phyloP scores from a whole-genome alignment of 2,113 vertebrate genomes.

The Panthera uncia region DNA sequence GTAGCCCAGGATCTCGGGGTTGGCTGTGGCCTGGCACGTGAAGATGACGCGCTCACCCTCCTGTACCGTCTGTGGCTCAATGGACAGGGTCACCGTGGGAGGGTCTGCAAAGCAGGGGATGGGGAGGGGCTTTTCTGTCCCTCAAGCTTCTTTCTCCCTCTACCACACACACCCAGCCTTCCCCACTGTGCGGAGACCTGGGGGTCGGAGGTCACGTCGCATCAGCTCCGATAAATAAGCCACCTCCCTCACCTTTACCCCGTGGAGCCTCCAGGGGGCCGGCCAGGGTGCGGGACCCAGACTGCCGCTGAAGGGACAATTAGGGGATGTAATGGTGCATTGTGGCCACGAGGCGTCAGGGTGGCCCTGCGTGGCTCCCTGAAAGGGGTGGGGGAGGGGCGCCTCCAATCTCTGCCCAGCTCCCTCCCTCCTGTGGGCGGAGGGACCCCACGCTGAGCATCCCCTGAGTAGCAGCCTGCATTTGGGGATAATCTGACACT shows the following conservation, averaged over 20 bases:
- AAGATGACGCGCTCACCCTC: constrained; percentile 95
- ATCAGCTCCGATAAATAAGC: background rate
- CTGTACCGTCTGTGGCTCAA: constrained; percentile 95
- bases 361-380: background rate
- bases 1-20: constrained; percentile 95
- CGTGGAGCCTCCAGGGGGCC: background rate
- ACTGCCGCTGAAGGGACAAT: background rate
- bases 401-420: background rate
- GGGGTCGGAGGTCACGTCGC: background rate
- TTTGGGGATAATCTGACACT: background rate
- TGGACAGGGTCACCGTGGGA: constrained; percentile 94
- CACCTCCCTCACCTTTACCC: background rate
- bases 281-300: background rate
- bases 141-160: background rate
- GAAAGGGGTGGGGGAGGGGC: background rate
- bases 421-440: background rate
- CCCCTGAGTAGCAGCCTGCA: background rate
- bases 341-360: constrained; percentile 72
- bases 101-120: constrained; percentile 85
- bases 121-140: background rate
- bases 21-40: constrained; percentile 94
- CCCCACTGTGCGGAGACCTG: background rate
- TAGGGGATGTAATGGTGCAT: background rate
- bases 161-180: background rate
- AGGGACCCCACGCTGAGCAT: background rate